Conservation (phyloP, 2,113 vertebrate species). For the Sinosuthora webbiana region DNA sequence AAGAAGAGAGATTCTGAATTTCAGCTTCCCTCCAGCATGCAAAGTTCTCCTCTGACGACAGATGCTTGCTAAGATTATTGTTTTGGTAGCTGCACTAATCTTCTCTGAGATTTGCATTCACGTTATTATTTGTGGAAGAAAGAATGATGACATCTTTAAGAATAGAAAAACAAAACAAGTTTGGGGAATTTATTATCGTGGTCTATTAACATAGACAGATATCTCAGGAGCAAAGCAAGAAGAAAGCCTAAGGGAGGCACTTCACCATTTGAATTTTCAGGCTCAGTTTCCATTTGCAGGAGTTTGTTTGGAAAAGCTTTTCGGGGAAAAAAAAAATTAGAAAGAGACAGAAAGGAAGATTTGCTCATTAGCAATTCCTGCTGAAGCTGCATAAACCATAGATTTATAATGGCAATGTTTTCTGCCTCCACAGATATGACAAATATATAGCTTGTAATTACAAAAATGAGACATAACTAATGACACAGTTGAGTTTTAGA, state of each 20-base stretch:
- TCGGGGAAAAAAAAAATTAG: neutral
- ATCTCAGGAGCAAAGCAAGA: neutral
- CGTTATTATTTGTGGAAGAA: neutral
- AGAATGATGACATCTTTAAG: neutral
- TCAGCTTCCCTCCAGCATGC: neutral
- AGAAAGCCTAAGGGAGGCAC: neutral
- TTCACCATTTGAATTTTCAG: neutral
- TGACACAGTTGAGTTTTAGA: constrained; percentile 16
- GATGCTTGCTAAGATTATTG: neutral
- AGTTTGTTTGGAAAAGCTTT: neutral
- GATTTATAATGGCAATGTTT: constrained; percentile 32
- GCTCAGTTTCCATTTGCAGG: neutral
- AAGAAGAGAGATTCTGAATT: neutral
- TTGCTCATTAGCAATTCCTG: constrained; percentile 13
- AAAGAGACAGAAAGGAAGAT: neutral
- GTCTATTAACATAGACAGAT: neutral
- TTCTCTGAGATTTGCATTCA: neutral
- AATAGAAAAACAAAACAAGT: neutral
- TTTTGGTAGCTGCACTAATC: neutral
- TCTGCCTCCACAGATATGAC: constrained; percentile 11
- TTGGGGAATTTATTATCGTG: neutral
- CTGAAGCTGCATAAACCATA: constrained; percentile 15
- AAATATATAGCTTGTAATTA: constrained; percentile 34
- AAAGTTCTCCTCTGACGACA: neutral
- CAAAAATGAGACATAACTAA: constrained; percentile 33